Evolutionary conservation across 2,113 vertebrate genomes (phyloP).

Genomic region (Colistium nudipinnis): DNA sequence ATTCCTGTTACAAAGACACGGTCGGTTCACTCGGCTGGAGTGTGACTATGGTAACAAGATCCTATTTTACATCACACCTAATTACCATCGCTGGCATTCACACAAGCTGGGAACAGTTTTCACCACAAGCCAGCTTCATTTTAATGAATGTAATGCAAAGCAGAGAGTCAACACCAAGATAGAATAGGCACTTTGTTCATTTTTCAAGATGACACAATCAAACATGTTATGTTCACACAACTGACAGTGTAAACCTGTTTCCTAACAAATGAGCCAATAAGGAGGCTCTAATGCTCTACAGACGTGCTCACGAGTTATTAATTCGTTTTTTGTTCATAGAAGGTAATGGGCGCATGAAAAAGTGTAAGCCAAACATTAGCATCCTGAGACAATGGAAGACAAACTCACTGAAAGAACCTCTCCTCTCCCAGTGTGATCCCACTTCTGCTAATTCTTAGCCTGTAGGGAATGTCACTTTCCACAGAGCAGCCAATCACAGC

Average conservation of each 20-base stretch:
- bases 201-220: constrained; percentile 58
- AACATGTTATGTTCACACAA: constrained; percentile 60
- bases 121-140: constrained; percentile 37
- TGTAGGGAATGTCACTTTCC: constrained; percentile 86
- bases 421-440: constrained; percentile 83
- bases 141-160: constrained; percentile 58
- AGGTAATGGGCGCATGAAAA: constrained; percentile 28
- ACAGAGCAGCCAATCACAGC: constrained; percentile 86
- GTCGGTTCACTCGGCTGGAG: constrained; percentile 23
- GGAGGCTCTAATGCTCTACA: constrained; percentile 60
- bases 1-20: constrained; percentile 72
- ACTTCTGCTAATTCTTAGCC: constrained; percentile 82
- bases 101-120: constrained; percentile 33
- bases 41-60: constrained; percentile 18
- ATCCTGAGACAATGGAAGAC: constrained; percentile 15
- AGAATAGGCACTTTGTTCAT: constrained; percentile 45
- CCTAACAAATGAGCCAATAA: constrained; percentile 62
- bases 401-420: constrained; percentile 84
- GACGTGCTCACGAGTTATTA: constrained; percentile 38
- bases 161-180: constrained; percentile 42
- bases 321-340: constrained; percentile 50
- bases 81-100: constrained; percentile 19
- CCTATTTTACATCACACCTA: constrained; percentile 34
- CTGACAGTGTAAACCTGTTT: constrained; percentile 38
- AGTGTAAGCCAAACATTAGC: not conserved